These are phyloP conservation scores for Enteromius paludinosus DNA, from an alignment of 2,797 vertebrate species.

Conservation along the genomic window DNA sequence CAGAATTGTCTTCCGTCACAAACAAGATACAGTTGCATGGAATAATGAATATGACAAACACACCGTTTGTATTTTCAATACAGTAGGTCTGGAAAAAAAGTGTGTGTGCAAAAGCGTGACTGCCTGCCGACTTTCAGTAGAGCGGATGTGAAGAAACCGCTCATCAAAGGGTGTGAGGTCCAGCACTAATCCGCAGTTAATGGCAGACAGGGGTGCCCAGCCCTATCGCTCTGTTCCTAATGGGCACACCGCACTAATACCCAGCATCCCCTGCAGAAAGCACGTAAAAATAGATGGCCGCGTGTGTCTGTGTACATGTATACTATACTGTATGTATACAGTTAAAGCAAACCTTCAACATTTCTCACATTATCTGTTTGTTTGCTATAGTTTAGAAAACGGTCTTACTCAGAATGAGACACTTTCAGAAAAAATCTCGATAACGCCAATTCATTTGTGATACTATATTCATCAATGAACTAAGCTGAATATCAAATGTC, in stretches of 20 bases:
- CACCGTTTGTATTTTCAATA: slow-evolving; percentile 5
- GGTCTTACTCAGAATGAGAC: too few species aligned
- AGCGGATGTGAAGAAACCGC: slow-evolving; percentile 70
- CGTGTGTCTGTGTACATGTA: too few species aligned
- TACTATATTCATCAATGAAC: too few species aligned
- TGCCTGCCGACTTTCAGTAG: slow-evolving; percentile 52
- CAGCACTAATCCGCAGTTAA: slow-evolving; percentile 77
- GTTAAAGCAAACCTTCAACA: too few species aligned
- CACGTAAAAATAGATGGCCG: not conserved
- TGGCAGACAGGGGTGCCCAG: slow-evolving; percentile 66
- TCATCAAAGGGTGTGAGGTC: slow-evolving; percentile 69
- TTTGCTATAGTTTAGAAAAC: too few species aligned
- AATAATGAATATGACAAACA: slow-evolving; percentile 17
- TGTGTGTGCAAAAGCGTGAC: slow-evolving; percentile 58
- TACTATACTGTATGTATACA: too few species aligned
- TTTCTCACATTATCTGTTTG: too few species aligned
- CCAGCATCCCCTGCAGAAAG: slow-evolving; percentile 33
- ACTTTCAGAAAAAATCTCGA: too few species aligned
- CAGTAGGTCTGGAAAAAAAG: slow-evolving; percentile 49
- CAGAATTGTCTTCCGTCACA: not conserved
- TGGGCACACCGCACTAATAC: slow-evolving; percentile 41
- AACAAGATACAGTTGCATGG: slow-evolving; percentile 39
- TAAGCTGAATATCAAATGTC: too few species aligned
- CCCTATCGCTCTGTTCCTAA: slow-evolving; percentile 51
- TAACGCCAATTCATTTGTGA: too few species aligned